Percentiles rank a stretch among this genome's conserved stretches.
Evolutionary conservation across 2,888 invertebrate genomes (phyloP).

Genomic region (Marronus borbonicus): DNA sequence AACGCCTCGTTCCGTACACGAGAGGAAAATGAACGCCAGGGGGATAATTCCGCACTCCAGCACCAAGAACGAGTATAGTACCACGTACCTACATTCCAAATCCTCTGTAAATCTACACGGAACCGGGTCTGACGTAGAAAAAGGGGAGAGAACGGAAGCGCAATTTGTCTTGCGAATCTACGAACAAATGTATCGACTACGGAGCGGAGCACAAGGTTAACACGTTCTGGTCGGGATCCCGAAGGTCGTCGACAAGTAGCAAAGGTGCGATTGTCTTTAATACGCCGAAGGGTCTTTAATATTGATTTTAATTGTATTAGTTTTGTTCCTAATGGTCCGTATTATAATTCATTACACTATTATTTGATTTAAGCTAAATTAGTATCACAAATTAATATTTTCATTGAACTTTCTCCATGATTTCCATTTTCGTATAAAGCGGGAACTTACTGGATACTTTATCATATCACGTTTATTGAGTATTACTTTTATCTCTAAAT

Average conservation of each 20-base stretch:
- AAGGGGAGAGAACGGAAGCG: constrained; percentile 14
- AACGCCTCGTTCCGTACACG: not conserved
- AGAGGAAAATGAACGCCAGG: constrained; percentile 7
- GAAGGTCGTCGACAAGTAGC: not conserved
- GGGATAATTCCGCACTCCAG: constrained; percentile 12
- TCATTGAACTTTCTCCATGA: no score
- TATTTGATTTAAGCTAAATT: no score
- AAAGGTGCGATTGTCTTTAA: not conserved
- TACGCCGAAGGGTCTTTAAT: not conserved
- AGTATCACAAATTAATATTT: no score
- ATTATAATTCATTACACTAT: no score
- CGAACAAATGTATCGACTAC: constrained; percentile 36
- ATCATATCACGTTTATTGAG: no score
- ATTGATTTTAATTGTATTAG: not conserved
- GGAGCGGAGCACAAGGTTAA: constrained; percentile 14
- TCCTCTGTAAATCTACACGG: constrained; percentile 23
- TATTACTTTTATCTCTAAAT: no score
- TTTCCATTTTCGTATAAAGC: no score
- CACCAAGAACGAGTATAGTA: not conserved
- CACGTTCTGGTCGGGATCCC: constrained; percentile 21
- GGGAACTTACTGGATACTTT: no score
- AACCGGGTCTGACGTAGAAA: constrained; percentile 13
- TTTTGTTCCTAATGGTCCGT: no score
- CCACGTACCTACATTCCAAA: constrained; percentile 21
- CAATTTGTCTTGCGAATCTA: constrained; percentile 33